Evolutionary conservation across 1,140 invertebrate species (phyloP).

Genomic region (Trichogramma pretiosum): DNA sequence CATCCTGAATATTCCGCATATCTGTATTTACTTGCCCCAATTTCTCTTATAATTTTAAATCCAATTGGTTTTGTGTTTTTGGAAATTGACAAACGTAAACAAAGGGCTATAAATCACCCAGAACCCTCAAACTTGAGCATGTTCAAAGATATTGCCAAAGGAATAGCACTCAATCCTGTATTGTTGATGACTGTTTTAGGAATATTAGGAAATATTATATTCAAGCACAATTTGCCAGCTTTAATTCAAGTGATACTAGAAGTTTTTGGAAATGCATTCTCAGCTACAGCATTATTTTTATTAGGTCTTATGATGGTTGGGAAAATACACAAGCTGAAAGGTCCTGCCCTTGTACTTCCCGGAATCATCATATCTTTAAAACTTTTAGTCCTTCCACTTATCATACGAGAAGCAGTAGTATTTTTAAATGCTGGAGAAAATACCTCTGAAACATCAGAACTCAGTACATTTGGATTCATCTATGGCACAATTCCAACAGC

Average conservation of each 20-base stretch:
- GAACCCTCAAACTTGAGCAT: slow-evolving; percentile 29
- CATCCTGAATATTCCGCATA: slow-evolving; percentile 88
- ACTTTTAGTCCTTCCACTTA: slow-evolving; percentile 76
- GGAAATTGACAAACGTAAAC: slow-evolving; percentile 66
- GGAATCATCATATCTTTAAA: slow-evolving; percentile 83
- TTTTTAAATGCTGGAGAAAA: slow-evolving; percentile 60
- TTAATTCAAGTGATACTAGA: slow-evolving; percentile 68
- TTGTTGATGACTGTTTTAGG: slow-evolving; percentile 89
- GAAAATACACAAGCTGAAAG: slow-evolving; percentile 68
- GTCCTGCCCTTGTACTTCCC: slow-evolving; percentile 68
- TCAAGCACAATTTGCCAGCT: slow-evolving; percentile 66
- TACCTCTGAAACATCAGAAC: slow-evolving; percentile 63
- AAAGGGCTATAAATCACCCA: slow-evolving; percentile 16
- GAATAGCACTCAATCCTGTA: slow-evolving; percentile 80
- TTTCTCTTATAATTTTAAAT: slow-evolving; percentile 87
- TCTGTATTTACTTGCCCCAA: slow-evolving; percentile 88
- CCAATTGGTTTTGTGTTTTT: slow-evolving; percentile 84
- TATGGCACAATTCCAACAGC: slow-evolving; percentile 94
- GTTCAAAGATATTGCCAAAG: slow-evolving; percentile 49
- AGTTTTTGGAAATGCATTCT: slow-evolving; percentile 79
- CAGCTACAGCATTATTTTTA: slow-evolving; percentile 81
- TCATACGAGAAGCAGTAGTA: slow-evolving; percentile 78
- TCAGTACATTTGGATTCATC: slow-evolving; percentile 88
- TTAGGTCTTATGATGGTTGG: slow-evolving; percentile 90
- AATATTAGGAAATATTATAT: slow-evolving; percentile 75